Evolutionary conservation across 2,797 vertebrate genomes (phyloP), one percentile per base, ranked within the genome.

Genomic region (Myripristis murdjan): DNA sequence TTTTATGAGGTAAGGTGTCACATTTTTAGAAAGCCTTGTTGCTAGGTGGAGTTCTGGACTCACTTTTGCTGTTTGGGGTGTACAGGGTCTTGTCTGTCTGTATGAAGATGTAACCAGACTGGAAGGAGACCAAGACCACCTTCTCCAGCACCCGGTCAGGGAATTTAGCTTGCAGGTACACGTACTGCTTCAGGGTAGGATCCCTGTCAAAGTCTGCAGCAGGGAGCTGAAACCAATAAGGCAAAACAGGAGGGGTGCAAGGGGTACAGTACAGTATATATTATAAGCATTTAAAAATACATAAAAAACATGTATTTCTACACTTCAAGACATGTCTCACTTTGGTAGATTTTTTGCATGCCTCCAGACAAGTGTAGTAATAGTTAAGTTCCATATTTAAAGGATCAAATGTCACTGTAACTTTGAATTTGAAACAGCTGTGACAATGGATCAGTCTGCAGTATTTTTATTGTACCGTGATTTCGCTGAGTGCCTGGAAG

Each of bases 61-160:
- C 28, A 96, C 96, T 93, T 0, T 31, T 90, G 67, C 81, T 93
- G 22, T 93, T 70, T 0, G 96, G 97, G 0, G 96, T 97, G 79
- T 97, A 98, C 74, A 98, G 91, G 57, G 96, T 95, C 64, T 97
- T 97, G 77, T 93, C 93, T 0, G 91, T 94, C 66, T 93, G 92
- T 52, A 94, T 88, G 74, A 92, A 94, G 49, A 94, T 96, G 94
- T 96, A 95, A 1, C 96, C 96, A 0, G 91, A 94, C 73, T 95
- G 95, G 9, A 94, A 91, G 10, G 95, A 94, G 43, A 96, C 85
- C 57, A 97, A 28, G 14, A 96, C 91, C 0, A 91, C 81, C 64
- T 95, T 96, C 77, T 97, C 94, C 87, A 97, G 60, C 0, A 16
- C 1, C 2, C 37, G 26, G 0, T 1, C 4, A 0, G 43, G 75